Conservation (phyloP, 2,888 invertebrate species). For the Conistra vaccinii region DNA sequence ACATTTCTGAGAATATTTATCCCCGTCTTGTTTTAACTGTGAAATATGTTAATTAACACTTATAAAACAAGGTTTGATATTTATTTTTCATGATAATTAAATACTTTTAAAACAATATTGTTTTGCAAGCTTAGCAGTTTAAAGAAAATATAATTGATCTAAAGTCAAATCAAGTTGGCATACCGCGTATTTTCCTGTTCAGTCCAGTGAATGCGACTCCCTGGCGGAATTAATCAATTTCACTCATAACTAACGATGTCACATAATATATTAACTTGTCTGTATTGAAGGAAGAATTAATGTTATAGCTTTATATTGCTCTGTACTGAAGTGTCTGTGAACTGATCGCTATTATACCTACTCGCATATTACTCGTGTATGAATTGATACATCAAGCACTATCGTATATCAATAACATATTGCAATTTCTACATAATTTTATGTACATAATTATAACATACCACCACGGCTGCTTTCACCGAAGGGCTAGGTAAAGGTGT, state of each 20-base stretch:
- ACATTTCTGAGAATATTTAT: background rate
- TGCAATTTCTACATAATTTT: background rate
- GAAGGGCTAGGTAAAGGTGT: too few species aligned
- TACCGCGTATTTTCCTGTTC: conserved; percentile 34
- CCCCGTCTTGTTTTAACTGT: background rate
- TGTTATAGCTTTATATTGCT: conserved; percentile 45
- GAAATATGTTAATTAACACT: background rate
- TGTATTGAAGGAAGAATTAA: conserved; percentile 53
- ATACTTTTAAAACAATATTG: background rate
- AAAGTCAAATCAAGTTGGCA: conserved; percentile 24
- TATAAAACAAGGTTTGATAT: background rate
- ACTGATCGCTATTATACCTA: conserved; percentile 16
- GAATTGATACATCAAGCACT: background rate
- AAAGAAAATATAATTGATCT: background rate
- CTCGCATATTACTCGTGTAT: background rate
- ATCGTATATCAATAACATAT: too few species aligned
- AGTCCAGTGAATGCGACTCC: conserved; percentile 39
- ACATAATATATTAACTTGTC: conserved; percentile 69
- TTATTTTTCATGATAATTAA: background rate
- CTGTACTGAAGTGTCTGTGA: conserved; percentile 39
- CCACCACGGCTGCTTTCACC: too few species aligned
- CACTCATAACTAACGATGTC: conserved; percentile 75
- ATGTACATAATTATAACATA: background rate
- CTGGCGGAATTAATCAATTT: conserved; percentile 79
- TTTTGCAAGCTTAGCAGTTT: background rate